These are phyloP conservation scores for Phalacrocorax carbo DNA, from an alignment of 2,113 vertebrate species.

Conservation along the genomic window DNA sequence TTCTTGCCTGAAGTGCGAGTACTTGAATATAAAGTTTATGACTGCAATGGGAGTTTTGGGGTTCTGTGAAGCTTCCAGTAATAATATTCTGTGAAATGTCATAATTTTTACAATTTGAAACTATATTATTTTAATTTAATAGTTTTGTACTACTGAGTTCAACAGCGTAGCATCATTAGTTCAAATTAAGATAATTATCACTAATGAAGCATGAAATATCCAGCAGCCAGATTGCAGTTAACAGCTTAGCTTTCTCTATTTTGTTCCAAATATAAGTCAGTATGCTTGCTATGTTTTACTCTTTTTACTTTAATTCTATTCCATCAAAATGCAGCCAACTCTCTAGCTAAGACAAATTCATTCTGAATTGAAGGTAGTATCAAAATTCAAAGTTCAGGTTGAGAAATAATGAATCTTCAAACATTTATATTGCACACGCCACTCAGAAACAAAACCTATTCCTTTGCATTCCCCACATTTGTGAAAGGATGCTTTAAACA, in stretches of 20 bases:
- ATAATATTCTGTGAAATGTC: neutral
- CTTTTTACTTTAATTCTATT: neutral
- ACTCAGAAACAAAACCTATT: neutral
- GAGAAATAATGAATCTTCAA: neutral
- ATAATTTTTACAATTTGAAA: neutral
- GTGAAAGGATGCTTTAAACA: neutral
- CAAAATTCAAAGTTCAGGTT: neutral
- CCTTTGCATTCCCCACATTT: neutral
- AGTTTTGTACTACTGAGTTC: neutral
- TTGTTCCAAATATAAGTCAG: neutral
- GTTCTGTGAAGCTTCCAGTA: neutral
- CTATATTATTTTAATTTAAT: neutral
- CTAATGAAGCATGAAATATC: neutral
- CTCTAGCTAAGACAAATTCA: neutral
- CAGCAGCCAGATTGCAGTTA: neutral
- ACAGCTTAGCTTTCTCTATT: neutral
- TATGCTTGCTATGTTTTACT: neutral
- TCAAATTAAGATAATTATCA: neutral
- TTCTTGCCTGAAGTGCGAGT: neutral
- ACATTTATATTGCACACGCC: neutral
- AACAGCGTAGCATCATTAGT: neutral
- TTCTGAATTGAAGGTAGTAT: neutral
- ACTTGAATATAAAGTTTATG: neutral
- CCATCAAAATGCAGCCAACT: neutral
- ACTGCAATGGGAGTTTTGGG: neutral